Base-by-base conservation (phyloP, 2,888 invertebrate species). In the Smittia sp. region DNA sequence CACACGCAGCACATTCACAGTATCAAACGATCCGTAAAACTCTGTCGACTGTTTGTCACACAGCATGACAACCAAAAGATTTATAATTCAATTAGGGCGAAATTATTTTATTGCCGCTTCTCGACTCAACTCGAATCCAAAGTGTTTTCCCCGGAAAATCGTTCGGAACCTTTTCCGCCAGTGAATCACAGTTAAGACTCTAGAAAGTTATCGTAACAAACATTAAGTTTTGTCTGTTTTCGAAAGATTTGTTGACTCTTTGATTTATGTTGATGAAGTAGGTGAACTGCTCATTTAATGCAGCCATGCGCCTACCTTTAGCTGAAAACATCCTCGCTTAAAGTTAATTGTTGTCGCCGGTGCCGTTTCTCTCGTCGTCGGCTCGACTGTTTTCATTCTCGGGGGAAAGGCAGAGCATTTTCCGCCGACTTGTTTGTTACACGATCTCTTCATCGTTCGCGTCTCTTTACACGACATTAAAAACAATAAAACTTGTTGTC, bases 11-110 rank as follows among this genome's bases (percentile, higher is more conserved):
- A 15, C 15, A n/a, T 46, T 15, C 11, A 46, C 11, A 11, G n/a
- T 6, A 11, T 3, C 46, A 46, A 46, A 46, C 46, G 46, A 46
- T n/a, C 46, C 46, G 46, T 46, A 11, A 46, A 27, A 68, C 11
- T 68, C 27, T 52, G n/a, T 39, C 52, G 25, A 25, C 32, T 68
- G 52, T 68, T 68, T 68, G 68, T 68, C 52, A 68, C 67, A 41
- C 68, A 68, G 39, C 68, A 68, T 68, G 39, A 68, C 68, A 68
- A 13, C 22, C 52, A 46, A 68, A 68, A 68, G 68, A 68, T 68
- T 68, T 68, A 68, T 68, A 68, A 68, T 68, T 68, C 68, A 68
- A 68, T 68, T 68, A 46, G 39, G 46, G 13, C 63, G 20, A 11
- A 46, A 15, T n/a, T 46, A 46, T 46, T 6, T 6, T 46, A 46